Evolutionary conservation across 1,140 invertebrate species (phyloP).

Genomic region (Drosophila rufa): DNA sequence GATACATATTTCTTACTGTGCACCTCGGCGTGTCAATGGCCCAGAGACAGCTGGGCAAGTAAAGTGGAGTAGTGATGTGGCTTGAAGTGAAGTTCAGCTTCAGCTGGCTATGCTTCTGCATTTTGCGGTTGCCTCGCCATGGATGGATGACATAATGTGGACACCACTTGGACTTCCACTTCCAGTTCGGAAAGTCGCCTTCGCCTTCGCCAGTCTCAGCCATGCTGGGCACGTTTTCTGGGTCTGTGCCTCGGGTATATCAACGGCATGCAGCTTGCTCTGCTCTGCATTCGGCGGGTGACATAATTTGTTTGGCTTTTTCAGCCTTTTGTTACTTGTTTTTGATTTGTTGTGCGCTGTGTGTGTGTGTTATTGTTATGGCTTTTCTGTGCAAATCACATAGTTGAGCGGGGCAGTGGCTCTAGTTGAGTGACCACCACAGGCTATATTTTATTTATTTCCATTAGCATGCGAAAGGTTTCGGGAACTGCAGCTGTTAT

Average conservation of each 20-base stretch:
- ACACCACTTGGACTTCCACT: constrained; percentile 21
- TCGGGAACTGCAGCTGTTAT: constrained; percentile 8
- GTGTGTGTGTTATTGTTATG: constrained; percentile 21
- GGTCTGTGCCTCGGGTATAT: constrained; percentile 31
- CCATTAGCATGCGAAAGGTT: not conserved
- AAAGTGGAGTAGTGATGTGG: constrained; percentile 8
- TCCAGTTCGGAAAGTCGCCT: not conserved
- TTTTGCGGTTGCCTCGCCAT: constrained; percentile 34
- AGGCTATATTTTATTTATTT: not conserved
- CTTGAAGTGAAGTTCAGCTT: constrained; percentile 16
- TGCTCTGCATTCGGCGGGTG: constrained; percentile 39
- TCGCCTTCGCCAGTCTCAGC: constrained; percentile 3
- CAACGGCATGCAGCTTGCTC: constrained; percentile 57
- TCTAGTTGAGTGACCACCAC: constrained; percentile 21
- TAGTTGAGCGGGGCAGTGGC: not conserved
- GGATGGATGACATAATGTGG: constrained; percentile 71
- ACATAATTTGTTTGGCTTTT: constrained; percentile 58
- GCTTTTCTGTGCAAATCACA: constrained; percentile 22
- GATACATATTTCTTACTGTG: constrained; percentile 2
- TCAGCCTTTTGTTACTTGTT: constrained; percentile 14
- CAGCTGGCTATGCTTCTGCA: constrained; percentile 3
- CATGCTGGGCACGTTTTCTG: constrained; percentile 74
- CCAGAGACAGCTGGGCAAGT: constrained; percentile 37
- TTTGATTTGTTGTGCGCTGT: constrained; percentile 3
- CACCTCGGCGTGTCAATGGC: constrained; percentile 63